Evolutionary conservation across 2,888 invertebrate genomes (phyloP).

Genomic region (Ophonus ardosiacus): DNA sequence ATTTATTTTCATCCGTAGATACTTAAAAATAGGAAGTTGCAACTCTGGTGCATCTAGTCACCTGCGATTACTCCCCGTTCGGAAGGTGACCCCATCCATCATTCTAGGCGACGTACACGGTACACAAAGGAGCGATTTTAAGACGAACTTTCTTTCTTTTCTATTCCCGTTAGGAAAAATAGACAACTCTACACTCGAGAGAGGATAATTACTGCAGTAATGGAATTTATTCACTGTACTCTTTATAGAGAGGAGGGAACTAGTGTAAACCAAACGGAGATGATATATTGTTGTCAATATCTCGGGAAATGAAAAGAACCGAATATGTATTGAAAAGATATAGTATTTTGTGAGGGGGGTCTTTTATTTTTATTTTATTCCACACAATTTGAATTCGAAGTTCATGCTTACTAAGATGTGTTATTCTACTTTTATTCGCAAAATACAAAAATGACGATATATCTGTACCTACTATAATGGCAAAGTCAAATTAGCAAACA

Average conservation of each 20-base stretch:
- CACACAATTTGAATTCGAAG: too few species aligned
- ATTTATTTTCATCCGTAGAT: not conserved
- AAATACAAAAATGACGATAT: too few species aligned
- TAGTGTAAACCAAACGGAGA: not conserved
- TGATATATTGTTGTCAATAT: not conserved
- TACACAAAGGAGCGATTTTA: conserved; percentile 34
- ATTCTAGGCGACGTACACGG: conserved; percentile 2
- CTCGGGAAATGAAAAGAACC: too few species aligned
- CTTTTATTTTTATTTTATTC: too few species aligned
- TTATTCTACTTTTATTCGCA: too few species aligned
- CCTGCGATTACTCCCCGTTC: not conserved
- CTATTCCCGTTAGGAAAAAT: not conserved
- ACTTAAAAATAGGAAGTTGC: conserved; percentile 8
- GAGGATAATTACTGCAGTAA: conserved; percentile 10
- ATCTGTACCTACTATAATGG: too few species aligned
- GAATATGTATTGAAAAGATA: too few species aligned
- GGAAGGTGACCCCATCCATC: conserved; percentile 10
- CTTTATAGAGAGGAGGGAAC: not conserved
- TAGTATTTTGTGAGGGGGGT: too few species aligned
- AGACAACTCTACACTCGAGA: not conserved
- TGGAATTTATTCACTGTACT: conserved; percentile 2
- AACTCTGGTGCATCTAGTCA: conserved; percentile 1
- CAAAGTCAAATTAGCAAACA: too few species aligned
- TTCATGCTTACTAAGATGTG: too few species aligned
- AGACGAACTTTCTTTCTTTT: conserved; percentile 6